Evolutionary conservation across 2,888 invertebrate species (phyloP), one percentile per base, ranked within the genome.

Genomic region (Oasisia sp.): DNA sequence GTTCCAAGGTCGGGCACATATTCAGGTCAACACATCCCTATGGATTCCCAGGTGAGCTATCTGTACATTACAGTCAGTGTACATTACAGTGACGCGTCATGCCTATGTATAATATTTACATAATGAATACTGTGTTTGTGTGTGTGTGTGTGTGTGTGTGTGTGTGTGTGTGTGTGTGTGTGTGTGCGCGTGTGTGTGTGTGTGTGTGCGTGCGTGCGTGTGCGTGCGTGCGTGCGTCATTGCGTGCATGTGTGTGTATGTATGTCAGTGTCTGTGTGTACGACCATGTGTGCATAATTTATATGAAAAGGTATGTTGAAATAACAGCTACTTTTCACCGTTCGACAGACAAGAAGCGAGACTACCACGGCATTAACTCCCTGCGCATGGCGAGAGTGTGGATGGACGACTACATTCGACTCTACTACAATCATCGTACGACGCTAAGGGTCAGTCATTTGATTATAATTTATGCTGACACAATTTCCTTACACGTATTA

Each of bases 341-440:
- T 32, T 27, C 2, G 32, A 74, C 89, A 93, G 91, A 93, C 92
- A 93, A 93, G 91, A 92, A 91, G 44, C n/a, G 92, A 38, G 93
- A 93, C 74, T 94, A 94, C 0, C 99, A 99, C 96, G 99, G 99
- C 94, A 98, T 99, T 93, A 99, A 99, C 96, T 99, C 99, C 0
- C 99, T 98, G 89, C 97, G 99, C 89, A 97, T 99, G 97, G 99
- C 98, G 0, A 98, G 98, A 92, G 99, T 99, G 11, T 99, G 99
- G 99, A 99, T 99, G 99, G 99, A 99, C 96, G 98, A 98, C 91
- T 99, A 98, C 95, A 98, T 98, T 91, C 97, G 98, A 93, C 97
- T 99, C 92, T 99, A 98, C 97, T 99, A 98, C 95, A 97, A 98
- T 95, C 98, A 99, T 96, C 93, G 96, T 92, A 93, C 94, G 92